phyloP scores from a whole-genome alignment of 2,113 vertebrate species.

The Phodopus roborovskii region DNA sequence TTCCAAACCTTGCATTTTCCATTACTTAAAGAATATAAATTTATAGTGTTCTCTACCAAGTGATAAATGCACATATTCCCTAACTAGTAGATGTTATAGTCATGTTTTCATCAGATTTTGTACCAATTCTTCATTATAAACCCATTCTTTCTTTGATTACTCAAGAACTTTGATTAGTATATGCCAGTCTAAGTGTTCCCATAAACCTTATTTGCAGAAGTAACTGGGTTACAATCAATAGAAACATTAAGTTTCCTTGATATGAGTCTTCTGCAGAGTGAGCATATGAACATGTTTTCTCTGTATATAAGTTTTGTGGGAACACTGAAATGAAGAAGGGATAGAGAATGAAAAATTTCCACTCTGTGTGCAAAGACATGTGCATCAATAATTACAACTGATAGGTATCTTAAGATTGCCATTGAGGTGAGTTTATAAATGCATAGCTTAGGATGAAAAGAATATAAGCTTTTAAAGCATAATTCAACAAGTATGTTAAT shows the following conservation, averaged over 20 bases:
- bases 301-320: neutral
- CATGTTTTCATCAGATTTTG: neutral
- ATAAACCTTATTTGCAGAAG: neutral
- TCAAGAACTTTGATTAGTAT: neutral
- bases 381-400: neutral
- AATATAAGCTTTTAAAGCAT: neutral
- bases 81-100: neutral
- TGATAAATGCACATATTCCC: neutral
- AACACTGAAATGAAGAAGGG: neutral
- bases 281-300: neutral
- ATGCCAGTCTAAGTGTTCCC: neutral
- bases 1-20: neutral
- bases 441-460: neutral
- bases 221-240: neutral
- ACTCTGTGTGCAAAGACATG: neutral
- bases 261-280: neutral
- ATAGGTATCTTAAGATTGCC: neutral
- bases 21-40: neutral
- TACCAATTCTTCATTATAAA: neutral
- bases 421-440: neutral
- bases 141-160: neutral
- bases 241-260: neutral
- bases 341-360: neutral
- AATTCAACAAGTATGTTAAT: neutral
- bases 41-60: neutral